phyloP scores from a whole-genome alignment of 1,140 invertebrate genomes.

The Zaprionus kolodkinae region DNA sequence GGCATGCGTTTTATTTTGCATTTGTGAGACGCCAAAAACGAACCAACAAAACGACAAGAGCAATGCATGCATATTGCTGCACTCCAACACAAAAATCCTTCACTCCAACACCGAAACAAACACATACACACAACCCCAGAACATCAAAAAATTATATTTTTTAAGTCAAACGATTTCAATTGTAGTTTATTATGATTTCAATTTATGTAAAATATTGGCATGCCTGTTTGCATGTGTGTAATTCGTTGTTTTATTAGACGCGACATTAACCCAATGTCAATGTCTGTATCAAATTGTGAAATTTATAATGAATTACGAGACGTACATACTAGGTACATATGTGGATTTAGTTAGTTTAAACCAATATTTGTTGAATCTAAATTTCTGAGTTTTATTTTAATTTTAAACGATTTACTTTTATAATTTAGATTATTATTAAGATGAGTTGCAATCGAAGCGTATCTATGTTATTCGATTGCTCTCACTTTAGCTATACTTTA shows the following conservation, averaged over 20 bases:
- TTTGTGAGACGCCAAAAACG: slow-evolving; percentile 67
- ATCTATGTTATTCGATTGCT: slow-evolving; percentile 15
- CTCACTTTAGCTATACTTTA: slow-evolving; percentile 55
- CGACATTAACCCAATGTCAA: slow-evolving; percentile 13
- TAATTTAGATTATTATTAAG: slow-evolving; percentile 36
- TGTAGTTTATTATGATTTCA: slow-evolving; percentile 11
- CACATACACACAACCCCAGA: slow-evolving; percentile 32
- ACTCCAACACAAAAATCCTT: slow-evolving; percentile 42
- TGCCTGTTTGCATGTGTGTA: slow-evolving; percentile 14
- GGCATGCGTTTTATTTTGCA: slow-evolving; percentile 74
- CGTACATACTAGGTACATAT: not conserved
- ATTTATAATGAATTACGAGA: slow-evolving; percentile 18
- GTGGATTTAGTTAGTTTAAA: slow-evolving; percentile 38
- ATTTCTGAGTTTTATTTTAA: slow-evolving; percentile 67
- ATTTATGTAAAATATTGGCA: slow-evolving; percentile 16
- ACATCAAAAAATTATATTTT: slow-evolving; percentile 20
- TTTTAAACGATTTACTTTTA: slow-evolving; percentile 52
- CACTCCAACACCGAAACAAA: slow-evolving; percentile 7
- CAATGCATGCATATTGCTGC: slow-evolving; percentile 71
- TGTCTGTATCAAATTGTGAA: slow-evolving; percentile 20
- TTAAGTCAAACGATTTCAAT: slow-evolving; percentile 4
- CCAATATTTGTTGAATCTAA: slow-evolving; percentile 70
- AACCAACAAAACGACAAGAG: slow-evolving; percentile 55
- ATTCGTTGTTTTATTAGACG: slow-evolving; percentile 21
- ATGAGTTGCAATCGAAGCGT: slow-evolving; percentile 13